Evolutionary conservation across 2,888 invertebrate species (phyloP), one percentile per base, ranked within the genome.

Genomic region (Eurois occulta): DNA sequence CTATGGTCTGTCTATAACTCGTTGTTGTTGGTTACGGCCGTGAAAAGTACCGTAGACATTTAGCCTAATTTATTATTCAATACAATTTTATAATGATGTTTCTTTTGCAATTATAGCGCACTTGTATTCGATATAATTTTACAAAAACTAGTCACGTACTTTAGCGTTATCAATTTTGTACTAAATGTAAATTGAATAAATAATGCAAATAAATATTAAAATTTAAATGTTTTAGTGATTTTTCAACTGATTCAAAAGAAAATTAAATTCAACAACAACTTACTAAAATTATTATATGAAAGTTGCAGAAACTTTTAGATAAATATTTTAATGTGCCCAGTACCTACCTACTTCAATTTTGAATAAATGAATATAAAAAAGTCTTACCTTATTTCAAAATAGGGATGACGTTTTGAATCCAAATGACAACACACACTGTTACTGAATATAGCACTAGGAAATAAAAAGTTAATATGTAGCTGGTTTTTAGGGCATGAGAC

Each of bases 391-490:
- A 83, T 77, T 60, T 62, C 35, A 67, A 72, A 84, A 62, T 70
- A 2, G 32, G 32, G n/a, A 60, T 28, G 69, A 67, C 65, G 67
- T 65, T 83, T 77, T 77, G 82, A 80, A 88, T 88, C 90, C 88
- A 89, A 72, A 85, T 78, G 80, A 84, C 76, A 84, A 84, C 90
- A 89, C 92, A 91, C 92, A 89, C 88, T 86, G n/a, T 80, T 86
- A 78, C 74, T 78, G 84, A 66, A 76, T 71, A 66, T 43, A 75
- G 28, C 89, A 89, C 88, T 80, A 73, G 28, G 32, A 83, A 75
- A 72, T 71, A 72, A 74, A 78, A 72, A 66, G 70, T 41, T 67
- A 64, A 35, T 80, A 52, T 60, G 28, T 32, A 46, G 76, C 35
- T 75, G 67, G 52, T 77, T 67, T 78, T 81, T 79, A 80, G 77